A percentile compares a stretch with the other conserved stretches of the same genome.
Conservation (phyloP, 2,113 vertebrate genomes). For the Salvelinus sp. region DNA sequence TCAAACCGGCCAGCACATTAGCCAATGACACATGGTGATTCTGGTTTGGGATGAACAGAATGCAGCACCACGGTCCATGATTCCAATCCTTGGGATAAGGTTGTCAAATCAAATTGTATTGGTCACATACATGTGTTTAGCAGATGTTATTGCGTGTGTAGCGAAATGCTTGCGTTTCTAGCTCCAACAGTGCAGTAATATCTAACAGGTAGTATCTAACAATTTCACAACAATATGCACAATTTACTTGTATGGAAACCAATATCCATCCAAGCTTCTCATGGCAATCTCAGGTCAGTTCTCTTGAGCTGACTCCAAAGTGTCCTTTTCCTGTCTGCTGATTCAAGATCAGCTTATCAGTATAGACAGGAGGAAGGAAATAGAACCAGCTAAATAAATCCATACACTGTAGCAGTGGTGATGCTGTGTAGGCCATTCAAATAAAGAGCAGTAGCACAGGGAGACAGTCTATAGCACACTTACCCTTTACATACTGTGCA, state of each 20-base stretch:
- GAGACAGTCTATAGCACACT: not conserved
- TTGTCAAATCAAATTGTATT: conserved; percentile 56
- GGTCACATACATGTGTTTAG: conserved; percentile 58
- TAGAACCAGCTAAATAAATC: conserved; percentile 57
- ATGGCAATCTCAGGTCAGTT: conserved; percentile 51
- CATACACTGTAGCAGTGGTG: conserved; percentile 44
- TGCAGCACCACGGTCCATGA: conserved; percentile 27
- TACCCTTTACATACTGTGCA: not conserved
- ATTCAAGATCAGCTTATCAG: conserved; percentile 66
- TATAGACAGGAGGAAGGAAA: conserved; percentile 50
- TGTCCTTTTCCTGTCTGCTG: conserved; percentile 64
- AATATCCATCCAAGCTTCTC: conserved; percentile 34
- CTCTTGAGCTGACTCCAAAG: conserved; percentile 51
- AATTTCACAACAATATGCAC: conserved; percentile 18
- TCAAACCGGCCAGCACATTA: not conserved
- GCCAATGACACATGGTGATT: not conserved
- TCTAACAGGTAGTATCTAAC: no score
- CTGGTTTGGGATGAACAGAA: conserved; percentile 15
- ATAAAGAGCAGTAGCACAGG: conserved; percentile 41
- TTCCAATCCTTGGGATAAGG: conserved; percentile 35
- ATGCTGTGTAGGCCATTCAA: conserved; percentile 53
- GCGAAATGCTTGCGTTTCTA: no score
- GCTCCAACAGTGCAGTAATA: no score
- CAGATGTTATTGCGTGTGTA: conserved; percentile 2
- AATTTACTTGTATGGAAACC: conserved; percentile 35